Evolutionary conservation across 2,797 vertebrate genomes (phyloP).

Genomic region (Oreochromis mossambicus): DNA sequence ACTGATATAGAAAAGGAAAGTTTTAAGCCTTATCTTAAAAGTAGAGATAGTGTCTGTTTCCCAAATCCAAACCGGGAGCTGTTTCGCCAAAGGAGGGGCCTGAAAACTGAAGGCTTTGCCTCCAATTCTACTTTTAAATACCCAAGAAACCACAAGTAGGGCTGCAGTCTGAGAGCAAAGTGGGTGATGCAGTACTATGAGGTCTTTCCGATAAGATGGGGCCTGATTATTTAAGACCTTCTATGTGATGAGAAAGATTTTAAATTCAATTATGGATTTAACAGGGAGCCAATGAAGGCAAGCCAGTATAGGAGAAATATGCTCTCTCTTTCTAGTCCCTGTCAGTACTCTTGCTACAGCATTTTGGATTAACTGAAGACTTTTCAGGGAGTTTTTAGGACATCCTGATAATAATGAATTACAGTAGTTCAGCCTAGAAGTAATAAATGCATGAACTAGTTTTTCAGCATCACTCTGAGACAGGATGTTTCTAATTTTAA

Average conservation of each 20-base stretch:
- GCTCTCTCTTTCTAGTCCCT: neutral
- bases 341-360: neutral
- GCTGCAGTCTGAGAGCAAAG: neutral
- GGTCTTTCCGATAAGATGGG: neutral
- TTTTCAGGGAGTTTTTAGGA: neutral
- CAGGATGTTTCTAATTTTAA: neutral
- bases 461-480: neutral
- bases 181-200: neutral
- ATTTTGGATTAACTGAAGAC: neutral
- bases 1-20: neutral
- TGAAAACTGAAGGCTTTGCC: neutral
- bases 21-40: neutral
- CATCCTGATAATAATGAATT: neutral
- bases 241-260: neutral
- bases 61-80: neutral
- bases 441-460: neutral
- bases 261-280: neutral
- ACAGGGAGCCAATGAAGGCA: neutral
- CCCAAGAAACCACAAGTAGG: neutral
- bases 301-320: fast-evolving
- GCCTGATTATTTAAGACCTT: neutral
- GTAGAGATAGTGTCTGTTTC: neutral
- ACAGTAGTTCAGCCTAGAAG: neutral
- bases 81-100: neutral
- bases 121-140: neutral